These are phyloP conservation scores for Meda fulgida DNA, from an alignment of 2,797 vertebrate genomes.

Conservation along the genomic window DNA sequence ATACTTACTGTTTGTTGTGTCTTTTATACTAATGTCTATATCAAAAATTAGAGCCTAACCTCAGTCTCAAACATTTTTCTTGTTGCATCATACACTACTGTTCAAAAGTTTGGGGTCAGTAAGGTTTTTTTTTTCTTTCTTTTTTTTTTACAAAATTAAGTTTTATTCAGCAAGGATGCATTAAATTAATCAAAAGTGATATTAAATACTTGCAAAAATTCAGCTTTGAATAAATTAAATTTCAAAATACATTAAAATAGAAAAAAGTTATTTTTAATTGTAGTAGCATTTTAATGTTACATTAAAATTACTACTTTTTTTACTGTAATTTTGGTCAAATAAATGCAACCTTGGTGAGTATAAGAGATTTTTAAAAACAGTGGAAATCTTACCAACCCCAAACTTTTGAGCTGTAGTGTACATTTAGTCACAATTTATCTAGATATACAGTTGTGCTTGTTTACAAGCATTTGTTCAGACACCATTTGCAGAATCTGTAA, in stretches of 20 bases:
- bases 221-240: background rate
- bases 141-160: too few relatives aligned
- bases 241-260: background rate
- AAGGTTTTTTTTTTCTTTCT: background rate
- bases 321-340: background rate
- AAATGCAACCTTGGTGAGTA: background rate
- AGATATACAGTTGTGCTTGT: background rate
- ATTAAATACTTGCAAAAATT: background rate
- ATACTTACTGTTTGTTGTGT: background rate
- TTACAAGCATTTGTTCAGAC: conserved; percentile 3
- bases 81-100: background rate
- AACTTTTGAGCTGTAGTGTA: background rate
- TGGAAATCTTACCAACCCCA: background rate
- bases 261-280: background rate
- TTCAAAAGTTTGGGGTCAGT: background rate
- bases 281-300: background rate
- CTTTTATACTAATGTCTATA: background rate
- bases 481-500: background rate
- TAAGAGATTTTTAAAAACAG: background rate
- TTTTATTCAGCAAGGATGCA: background rate
- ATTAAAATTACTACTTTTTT: background rate
- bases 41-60: background rate
- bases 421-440: background rate
- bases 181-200: background rate
- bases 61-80: background rate